These are phyloP conservation scores for Exocentrus adspersus DNA, from an alignment of 2,888 invertebrate genomes.

Conservation along the genomic window DNA sequence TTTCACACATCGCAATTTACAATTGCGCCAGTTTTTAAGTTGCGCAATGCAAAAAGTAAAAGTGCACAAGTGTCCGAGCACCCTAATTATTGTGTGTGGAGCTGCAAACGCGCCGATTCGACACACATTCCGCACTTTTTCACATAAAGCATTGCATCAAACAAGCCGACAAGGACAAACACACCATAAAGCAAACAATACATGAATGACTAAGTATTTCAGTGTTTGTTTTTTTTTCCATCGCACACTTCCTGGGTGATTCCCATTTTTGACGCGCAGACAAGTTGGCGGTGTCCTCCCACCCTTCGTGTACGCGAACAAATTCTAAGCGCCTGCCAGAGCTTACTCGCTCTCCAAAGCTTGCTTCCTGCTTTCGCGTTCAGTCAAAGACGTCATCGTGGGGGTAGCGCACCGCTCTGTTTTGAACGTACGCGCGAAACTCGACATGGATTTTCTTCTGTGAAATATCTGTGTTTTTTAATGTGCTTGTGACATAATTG, in stretches of 20 bases:
- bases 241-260: slow-evolving; percentile 32
- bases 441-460: slow-evolving; percentile 5
- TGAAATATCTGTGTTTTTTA: slow-evolving; percentile 6
- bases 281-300: slow-evolving; percentile 36
- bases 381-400: slow-evolving; percentile 26
- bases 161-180: slow-evolving; percentile 32
- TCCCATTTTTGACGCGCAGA: slow-evolving; percentile 38
- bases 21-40: too few species aligned
- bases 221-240: slow-evolving; percentile 28
- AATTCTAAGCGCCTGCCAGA: slow-evolving; percentile 28
- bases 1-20: too few species aligned
- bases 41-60: not conserved
- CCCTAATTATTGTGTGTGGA: too few species aligned
- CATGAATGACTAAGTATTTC: too few species aligned
- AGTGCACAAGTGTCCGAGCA: not conserved
- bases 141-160: slow-evolving; percentile 23
- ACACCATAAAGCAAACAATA: slow-evolving; percentile 33
- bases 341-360: slow-evolving; percentile 29
- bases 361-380: slow-evolving; percentile 21
- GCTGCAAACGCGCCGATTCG: not conserved
- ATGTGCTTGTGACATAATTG: not conserved
- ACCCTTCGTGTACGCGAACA: slow-evolving; percentile 22
- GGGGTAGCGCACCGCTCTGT: slow-evolving; percentile 20
- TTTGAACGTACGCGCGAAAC: slow-evolving; percentile 20
- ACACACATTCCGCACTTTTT: slow-evolving; percentile 1